phyloP scores from a whole-genome alignment of 2,888 invertebrate genomes.

The Caenorhabditis virilis region DNA sequence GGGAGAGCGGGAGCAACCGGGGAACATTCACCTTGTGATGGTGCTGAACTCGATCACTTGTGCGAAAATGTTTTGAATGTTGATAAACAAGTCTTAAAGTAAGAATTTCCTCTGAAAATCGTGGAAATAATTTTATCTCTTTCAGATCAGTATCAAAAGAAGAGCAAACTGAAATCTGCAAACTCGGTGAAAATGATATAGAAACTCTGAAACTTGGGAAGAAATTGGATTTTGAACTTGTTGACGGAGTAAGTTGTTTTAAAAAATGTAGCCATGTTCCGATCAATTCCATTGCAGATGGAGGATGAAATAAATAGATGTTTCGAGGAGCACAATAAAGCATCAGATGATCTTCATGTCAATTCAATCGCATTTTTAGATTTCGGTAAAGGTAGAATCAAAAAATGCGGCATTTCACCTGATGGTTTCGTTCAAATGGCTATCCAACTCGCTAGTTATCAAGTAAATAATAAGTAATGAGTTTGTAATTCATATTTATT shows the following conservation, averaged over 20 bases:
- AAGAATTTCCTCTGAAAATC: neutral
- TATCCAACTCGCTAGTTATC: conserved; percentile 86
- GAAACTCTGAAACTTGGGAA: conserved; percentile 45
- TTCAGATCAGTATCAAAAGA: conserved; percentile 28
- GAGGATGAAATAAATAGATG: conserved; percentile 45
- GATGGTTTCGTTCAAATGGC: conserved; percentile 98
- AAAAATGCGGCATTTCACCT: conserved; percentile 86
- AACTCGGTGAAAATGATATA: conserved; percentile 29
- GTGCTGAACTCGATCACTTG: conserved; percentile 64
- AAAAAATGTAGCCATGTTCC: neutral
- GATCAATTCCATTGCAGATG: conserved; percentile 37
- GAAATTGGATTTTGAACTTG: conserved; percentile 36
- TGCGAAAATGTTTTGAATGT: conserved; percentile 61
- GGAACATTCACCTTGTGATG: conserved; percentile 62
- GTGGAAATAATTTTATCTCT: neutral
- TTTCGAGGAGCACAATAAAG: conserved; percentile 19
- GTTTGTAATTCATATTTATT: neutral
- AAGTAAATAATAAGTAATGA: conserved; percentile 14
- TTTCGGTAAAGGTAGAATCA: conserved; percentile 78
- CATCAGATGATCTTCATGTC: conserved; percentile 52
- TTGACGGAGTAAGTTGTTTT: conserved; percentile 27
- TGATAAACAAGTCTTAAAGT: conserved; percentile 48
- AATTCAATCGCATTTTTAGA: conserved; percentile 51
- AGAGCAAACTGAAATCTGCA: conserved; percentile 31
- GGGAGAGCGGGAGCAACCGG: conserved; percentile 56